phyloP scores from a whole-genome alignment of 1,140 invertebrate species.

The Drosophila arawakana region DNA sequence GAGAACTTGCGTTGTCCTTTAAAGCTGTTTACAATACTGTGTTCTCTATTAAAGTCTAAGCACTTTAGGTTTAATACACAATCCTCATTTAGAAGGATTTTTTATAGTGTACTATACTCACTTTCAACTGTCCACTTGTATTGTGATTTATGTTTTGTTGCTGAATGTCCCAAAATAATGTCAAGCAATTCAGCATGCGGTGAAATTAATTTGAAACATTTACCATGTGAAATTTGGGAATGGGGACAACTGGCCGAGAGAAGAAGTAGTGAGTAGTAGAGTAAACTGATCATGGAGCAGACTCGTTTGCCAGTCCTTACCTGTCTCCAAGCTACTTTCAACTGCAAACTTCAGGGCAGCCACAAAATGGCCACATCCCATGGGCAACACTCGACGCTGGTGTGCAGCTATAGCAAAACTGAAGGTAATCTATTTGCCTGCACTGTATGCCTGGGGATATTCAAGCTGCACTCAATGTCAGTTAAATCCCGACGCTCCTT shows the following conservation, averaged over 20 bases:
- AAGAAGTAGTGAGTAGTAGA: constrained; percentile 3
- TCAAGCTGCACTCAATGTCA: constrained; percentile 71
- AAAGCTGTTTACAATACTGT: too few species aligned
- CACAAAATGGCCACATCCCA: constrained; percentile 78
- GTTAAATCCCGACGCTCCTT: constrained; percentile 78
- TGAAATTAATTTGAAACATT: constrained; percentile 81
- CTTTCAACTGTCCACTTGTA: constrained; percentile 30
- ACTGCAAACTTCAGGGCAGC: constrained; percentile 68
- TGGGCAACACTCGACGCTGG: constrained; percentile 50
- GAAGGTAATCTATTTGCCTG: constrained; percentile 72
- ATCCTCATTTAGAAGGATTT: too few species aligned
- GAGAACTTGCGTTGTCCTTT: too few species aligned
- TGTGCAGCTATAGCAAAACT: constrained; percentile 36
- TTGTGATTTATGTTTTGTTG: constrained; percentile 72
- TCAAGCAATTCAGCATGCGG: constrained; percentile 66
- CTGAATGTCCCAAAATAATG: constrained; percentile 57
- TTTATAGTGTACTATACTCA: not conserved
- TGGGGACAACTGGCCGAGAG: too few species aligned
- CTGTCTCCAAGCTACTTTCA: constrained; percentile 49
- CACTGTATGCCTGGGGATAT: constrained; percentile 25
- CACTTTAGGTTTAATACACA: too few species aligned
- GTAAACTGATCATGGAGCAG: constrained; percentile 25
- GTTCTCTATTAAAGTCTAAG: too few species aligned
- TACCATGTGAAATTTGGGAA: constrained; percentile 18
- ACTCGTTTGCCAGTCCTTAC: not conserved